phyloP scores from a whole-genome alignment of 1,140 invertebrate species.

The Mercenaria mercenaria region DNA sequence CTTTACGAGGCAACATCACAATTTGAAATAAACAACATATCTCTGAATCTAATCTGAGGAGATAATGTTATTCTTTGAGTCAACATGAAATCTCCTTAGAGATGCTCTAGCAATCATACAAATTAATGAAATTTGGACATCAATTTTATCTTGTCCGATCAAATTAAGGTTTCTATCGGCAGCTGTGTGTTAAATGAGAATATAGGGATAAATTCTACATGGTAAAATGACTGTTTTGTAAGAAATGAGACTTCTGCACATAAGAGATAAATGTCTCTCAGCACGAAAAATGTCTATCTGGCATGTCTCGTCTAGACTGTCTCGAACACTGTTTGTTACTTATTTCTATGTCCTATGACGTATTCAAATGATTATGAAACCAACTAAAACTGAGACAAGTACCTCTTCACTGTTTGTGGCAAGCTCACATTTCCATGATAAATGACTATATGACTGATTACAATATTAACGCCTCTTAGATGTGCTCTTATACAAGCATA shows the following conservation, averaged over 20 bases:
- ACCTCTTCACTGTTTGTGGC: too few species aligned
- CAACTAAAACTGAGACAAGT: too few species aligned
- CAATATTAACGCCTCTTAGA: too few species aligned
- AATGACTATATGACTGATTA: neutral
- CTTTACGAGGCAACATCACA: neutral
- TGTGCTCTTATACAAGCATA: too few species aligned
- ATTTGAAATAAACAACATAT: neutral
- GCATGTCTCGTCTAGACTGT: neutral
- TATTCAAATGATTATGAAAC: neutral
- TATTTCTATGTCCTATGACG: neutral
- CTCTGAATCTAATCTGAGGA: neutral
- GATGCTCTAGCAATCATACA: neutral
- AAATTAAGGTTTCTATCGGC: neutral
- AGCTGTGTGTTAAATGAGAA: neutral
- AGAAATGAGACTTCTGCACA: neutral
- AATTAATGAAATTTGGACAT: slow-evolving; percentile 51
- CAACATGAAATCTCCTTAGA: slow-evolving; percentile 13
- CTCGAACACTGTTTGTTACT: too few species aligned
- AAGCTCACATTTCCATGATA: too few species aligned
- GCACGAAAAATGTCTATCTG: neutral
- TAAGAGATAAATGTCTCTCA: neutral
- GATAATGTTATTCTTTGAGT: slow-evolving; percentile 20
- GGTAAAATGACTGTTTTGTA: neutral
- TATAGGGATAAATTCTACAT: neutral
- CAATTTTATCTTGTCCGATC: slow-evolving; percentile 45